Percentiles rank a stretch among this genome's conserved stretches.
Conservation (phyloP, 2,888 invertebrate genomes). For the Pristionchus entomophagus region DNA sequence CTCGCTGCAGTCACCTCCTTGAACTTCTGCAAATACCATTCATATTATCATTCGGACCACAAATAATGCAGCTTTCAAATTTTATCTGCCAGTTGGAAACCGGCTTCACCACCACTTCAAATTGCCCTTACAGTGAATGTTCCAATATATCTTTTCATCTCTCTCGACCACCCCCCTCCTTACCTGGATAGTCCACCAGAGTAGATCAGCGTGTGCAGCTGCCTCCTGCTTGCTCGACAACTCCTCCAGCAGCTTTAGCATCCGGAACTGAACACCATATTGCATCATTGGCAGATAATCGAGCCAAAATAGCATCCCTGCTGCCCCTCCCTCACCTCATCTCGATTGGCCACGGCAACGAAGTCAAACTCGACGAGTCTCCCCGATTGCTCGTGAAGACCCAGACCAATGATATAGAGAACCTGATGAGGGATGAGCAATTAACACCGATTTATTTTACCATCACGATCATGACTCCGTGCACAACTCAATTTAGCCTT, state of each 20-base stretch:
- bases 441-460: too few relatives aligned
- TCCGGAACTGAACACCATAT: constrained; percentile 37
- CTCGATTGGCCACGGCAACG: constrained; percentile 58
- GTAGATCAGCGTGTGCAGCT: constrained; percentile 56
- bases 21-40: constrained; percentile 54
- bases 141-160: too few relatives aligned
- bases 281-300: background rate
- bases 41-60: too few relatives aligned
- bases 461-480: too few relatives aligned
- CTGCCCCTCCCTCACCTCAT: constrained; percentile 44
- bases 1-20: constrained; percentile 52
- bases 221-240: constrained; percentile 54
- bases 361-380: constrained; percentile 61
- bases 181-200: constrained; percentile 61
- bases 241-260: background rate
- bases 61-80: too few relatives aligned
- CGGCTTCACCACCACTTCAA: background rate
- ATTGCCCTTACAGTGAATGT: background rate
- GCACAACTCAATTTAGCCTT: too few relatives aligned
- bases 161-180: too few relatives aligned
- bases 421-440: constrained; percentile 44
- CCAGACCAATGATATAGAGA: constrained; percentile 70
- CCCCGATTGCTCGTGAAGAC: constrained; percentile 66
- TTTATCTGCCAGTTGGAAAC: background rate
- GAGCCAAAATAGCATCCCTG: background rate